Conservation (phyloP, 2,113 vertebrate species). For the Ptilorrhoa leucosticta region DNA sequence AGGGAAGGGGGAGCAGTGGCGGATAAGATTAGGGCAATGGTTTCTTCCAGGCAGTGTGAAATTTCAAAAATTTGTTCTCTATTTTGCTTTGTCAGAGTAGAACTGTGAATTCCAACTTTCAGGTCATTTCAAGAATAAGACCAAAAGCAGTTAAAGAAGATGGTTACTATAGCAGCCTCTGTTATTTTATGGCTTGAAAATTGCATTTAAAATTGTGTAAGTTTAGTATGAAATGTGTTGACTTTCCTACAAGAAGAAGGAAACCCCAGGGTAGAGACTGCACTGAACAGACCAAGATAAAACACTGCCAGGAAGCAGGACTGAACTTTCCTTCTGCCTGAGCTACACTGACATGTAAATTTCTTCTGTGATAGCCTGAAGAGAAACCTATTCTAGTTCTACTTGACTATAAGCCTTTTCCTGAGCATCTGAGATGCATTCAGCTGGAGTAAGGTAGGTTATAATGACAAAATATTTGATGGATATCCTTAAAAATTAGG, state of each 20-base stretch:
- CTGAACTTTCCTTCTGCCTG: neutral
- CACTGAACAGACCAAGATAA: neutral
- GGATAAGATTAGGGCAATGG: neutral
- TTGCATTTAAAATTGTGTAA: neutral
- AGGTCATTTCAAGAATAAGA: neutral
- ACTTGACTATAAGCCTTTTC: neutral
- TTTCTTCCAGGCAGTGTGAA: neutral
- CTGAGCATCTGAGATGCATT: neutral
- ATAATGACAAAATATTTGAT: neutral
- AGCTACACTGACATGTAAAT: neutral
- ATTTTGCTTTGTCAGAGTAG: neutral
- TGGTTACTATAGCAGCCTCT: neutral
- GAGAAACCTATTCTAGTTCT: neutral
- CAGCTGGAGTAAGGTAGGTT: neutral
- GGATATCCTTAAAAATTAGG: neutral
- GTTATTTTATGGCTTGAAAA: neutral
- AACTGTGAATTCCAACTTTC: neutral
- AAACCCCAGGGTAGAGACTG: neutral
- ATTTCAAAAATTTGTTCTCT: neutral
- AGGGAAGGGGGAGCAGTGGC: neutral
- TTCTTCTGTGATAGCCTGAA: neutral
- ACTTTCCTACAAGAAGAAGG: neutral
- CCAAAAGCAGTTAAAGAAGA: neutral
- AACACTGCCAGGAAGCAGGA: neutral
- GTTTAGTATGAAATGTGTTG: neutral